These are phyloP conservation scores for Cremastinae sp. DNA, from an alignment of 2,888 invertebrate genomes.

Conservation along the genomic window DNA sequence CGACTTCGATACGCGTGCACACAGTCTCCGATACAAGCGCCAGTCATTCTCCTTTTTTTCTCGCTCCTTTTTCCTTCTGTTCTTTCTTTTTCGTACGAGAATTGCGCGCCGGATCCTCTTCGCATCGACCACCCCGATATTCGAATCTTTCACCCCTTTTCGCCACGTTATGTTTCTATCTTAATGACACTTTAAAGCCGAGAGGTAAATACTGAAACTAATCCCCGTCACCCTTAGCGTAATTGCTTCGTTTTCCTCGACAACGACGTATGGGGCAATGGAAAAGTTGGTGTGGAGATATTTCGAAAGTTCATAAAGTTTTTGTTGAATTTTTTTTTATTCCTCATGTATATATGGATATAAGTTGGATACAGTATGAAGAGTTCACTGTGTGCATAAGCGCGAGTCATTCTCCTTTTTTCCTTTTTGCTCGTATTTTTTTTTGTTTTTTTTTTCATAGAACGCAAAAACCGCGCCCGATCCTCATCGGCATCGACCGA, in stretches of 20 bases:
- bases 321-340: no score
- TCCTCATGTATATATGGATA: no score
- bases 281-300: no score
- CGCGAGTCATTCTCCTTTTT: no score
- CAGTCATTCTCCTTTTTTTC: slow-evolving; percentile 27
- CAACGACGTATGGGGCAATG: no score
- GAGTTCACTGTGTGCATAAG: no score
- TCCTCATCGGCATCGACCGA: no score
- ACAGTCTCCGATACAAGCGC: slow-evolving; percentile 20
- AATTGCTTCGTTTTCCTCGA: neutral
- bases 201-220: no score
- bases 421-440: slow-evolving; percentile 4
- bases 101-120: slow-evolving; percentile 53
- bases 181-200: no score
- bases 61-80: neutral
- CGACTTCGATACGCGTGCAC: neutral
- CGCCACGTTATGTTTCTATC: no score
- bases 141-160: slow-evolving; percentile 51
- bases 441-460: slow-evolving; percentile 27
- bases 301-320: no score
- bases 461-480: neutral
- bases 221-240: neutral
- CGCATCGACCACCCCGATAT: slow-evolving; percentile 48
- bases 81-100: slow-evolving; percentile 43
- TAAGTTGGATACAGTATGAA: no score